A percentile compares a stretch with the other conserved stretches of the same genome.
phyloP scores from a whole-genome alignment of 2,888 invertebrate genomes.

The Malthinus seriepunctatus region DNA sequence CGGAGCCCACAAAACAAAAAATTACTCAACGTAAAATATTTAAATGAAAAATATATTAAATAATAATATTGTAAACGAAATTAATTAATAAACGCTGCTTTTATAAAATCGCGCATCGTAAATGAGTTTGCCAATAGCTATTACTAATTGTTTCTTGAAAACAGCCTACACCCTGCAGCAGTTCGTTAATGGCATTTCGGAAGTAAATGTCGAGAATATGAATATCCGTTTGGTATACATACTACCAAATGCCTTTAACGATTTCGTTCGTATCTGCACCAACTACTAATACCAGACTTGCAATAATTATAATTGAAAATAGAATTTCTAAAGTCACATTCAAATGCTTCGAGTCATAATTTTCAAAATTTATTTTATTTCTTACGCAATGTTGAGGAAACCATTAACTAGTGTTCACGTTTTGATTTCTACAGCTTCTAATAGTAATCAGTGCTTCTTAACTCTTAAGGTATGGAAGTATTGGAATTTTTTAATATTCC shows the following conservation, averaged over 20 bases:
- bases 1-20: neutral
- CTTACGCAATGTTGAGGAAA: slow-evolving; percentile 24
- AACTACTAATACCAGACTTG: slow-evolving; percentile 22
- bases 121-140: slow-evolving; percentile 20
- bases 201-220: slow-evolving; percentile 27
- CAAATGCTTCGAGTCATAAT: slow-evolving; percentile 27
- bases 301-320: slow-evolving; percentile 24
- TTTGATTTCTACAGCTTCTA: slow-evolving; percentile 1
- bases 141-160: slow-evolving; percentile 26
- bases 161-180: slow-evolving; percentile 21
- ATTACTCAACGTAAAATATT: neutral
- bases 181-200: slow-evolving; percentile 29
- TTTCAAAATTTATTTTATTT: slow-evolving; percentile 33
- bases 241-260: slow-evolving; percentile 28
- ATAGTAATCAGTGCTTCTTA: no score
- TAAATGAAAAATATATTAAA: slow-evolving; percentile 1
- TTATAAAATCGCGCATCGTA: slow-evolving; percentile 16
- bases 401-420: slow-evolving; percentile 29
- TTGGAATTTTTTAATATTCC: no score
- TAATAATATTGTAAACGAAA: neutral
- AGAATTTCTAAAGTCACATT: slow-evolving; percentile 23
- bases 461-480: no score
- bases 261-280: slow-evolving; percentile 22
- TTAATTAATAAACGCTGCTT: slow-evolving; percentile 17
- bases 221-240: slow-evolving; percentile 25